Conservation (phyloP, 2,888 invertebrate species). For the Dinocampus coccinellae region DNA sequence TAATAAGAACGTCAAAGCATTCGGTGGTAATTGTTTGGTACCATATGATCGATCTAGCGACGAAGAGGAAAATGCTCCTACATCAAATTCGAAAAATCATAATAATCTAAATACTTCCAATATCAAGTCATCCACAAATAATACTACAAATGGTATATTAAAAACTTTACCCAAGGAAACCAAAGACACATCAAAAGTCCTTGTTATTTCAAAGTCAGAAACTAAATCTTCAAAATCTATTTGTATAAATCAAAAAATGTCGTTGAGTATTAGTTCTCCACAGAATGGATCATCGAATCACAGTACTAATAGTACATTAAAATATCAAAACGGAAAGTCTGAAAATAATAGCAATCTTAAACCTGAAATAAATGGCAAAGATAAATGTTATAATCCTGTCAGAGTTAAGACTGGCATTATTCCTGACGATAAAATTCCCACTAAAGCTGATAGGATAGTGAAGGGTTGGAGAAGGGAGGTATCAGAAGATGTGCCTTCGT, state of each 20-base stretch:
- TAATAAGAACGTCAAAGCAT: conserved; percentile 59
- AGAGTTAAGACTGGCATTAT: conserved; percentile 49
- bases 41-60: conserved; percentile 67
- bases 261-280: background rate
- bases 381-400: conserved; percentile 58
- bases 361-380: conserved; percentile 52
- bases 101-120: conserved; percentile 33
- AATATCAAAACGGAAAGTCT: conserved; percentile 22
- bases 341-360: conserved; percentile 40
- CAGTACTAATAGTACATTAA: conserved; percentile 28
- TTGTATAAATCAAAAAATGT: conserved; percentile 20
- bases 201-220: background rate
- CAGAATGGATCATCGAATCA: conserved; percentile 36
- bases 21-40: conserved; percentile 62
- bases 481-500: conserved; percentile 58
- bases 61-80: conserved; percentile 55
- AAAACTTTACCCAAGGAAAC: conserved; percentile 37
- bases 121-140: conserved; percentile 25
- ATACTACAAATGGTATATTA: conserved; percentile 38
- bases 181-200: background rate
- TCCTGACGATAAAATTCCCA: conserved; percentile 57
- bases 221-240: conserved; percentile 9
- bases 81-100: conserved; percentile 31
- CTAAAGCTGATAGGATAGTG: conserved; percentile 57
- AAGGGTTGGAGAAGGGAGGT: conserved; percentile 65